These are phyloP conservation scores for Pasiphila rectangulata DNA, from an alignment of 2,888 invertebrate species.

Conservation along the genomic window DNA sequence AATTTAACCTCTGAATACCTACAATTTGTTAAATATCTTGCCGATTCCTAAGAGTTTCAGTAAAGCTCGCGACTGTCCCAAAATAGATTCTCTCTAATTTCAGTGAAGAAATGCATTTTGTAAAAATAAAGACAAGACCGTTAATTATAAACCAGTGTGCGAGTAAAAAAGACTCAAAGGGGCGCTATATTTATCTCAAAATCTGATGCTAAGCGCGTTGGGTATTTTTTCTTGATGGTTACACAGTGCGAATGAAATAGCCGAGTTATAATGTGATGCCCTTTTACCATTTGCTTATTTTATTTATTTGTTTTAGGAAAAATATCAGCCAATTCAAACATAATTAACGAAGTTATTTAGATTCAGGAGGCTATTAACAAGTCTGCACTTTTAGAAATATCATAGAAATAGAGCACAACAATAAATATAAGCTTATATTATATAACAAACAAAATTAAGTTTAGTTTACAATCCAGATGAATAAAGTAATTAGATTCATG, in stretches of 20 bases:
- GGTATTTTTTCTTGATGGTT: slow-evolving; percentile 46
- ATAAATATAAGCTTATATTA: too few species aligned
- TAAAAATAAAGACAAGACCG: slow-evolving; percentile 49
- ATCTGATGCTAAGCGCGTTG: slow-evolving; percentile 65
- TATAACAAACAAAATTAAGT: too few species aligned
- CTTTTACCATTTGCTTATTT: too few species aligned
- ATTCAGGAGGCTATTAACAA: too few species aligned
- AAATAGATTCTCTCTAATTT: slow-evolving; percentile 31
- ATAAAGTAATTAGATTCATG: too few species aligned
- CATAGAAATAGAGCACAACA: too few species aligned
- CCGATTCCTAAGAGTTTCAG: slow-evolving; percentile 21
- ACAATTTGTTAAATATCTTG: slow-evolving; percentile 14
- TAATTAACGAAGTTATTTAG: too few species aligned
- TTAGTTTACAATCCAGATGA: too few species aligned
- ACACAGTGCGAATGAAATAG: background rate
- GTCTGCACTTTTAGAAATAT: too few species aligned
- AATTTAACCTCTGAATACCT: too few species aligned
- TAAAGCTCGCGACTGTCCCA: slow-evolving; percentile 24
- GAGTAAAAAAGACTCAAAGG: slow-evolving; percentile 51
- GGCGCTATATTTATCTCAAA: slow-evolving; percentile 72
- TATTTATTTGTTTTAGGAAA: too few species aligned
- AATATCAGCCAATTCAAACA: too few species aligned
- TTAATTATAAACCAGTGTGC: slow-evolving; percentile 55
- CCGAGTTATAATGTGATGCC: background rate
- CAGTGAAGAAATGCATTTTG: slow-evolving; percentile 42